A percentile compares a stretch with the other conserved stretches of the same genome.
Evolutionary conservation across 92 coral and sea anemone genomes (phyloP).

Genomic region (Parazoanthus darwini): DNA sequence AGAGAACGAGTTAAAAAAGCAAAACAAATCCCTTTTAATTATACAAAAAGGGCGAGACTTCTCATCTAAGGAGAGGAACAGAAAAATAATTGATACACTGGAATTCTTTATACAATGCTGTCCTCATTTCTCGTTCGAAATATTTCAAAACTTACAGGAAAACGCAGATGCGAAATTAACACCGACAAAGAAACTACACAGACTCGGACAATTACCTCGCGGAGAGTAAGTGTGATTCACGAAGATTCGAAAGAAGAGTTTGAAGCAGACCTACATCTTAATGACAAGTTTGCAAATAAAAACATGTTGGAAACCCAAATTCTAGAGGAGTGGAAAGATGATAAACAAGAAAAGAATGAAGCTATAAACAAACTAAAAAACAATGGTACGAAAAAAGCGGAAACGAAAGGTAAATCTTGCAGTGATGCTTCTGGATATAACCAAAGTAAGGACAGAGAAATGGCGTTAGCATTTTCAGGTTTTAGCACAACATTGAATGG

Average conservation of each 20-base stretch:
- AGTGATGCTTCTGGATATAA: neutral
- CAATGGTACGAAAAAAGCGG: neutral
- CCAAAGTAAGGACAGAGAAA: neutral
- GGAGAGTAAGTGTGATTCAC: constrained; percentile 25
- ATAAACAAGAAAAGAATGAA: neutral
- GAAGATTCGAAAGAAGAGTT: constrained; percentile 27
- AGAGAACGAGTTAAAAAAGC: neutral
- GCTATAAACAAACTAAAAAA: neutral
- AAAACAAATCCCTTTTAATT: neutral
- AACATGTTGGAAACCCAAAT: neutral
- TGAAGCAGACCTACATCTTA: neutral
- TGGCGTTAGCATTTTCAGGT: neutral
- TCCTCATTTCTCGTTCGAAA: constrained; percentile 23
- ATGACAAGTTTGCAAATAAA: neutral
- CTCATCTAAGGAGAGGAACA: neutral
- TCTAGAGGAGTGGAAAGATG: neutral
- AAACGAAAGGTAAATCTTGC: neutral
- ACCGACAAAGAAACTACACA: neutral
- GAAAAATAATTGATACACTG: neutral
- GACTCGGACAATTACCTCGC: neutral
- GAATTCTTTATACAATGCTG: neutral
- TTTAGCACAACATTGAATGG: neutral
- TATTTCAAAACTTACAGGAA: constrained; percentile 19
- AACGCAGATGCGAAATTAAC: neutral
- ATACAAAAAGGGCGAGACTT: neutral